Conservation (phyloP, 1,140 invertebrate genomes). For the Drosophila parvula region DNA sequence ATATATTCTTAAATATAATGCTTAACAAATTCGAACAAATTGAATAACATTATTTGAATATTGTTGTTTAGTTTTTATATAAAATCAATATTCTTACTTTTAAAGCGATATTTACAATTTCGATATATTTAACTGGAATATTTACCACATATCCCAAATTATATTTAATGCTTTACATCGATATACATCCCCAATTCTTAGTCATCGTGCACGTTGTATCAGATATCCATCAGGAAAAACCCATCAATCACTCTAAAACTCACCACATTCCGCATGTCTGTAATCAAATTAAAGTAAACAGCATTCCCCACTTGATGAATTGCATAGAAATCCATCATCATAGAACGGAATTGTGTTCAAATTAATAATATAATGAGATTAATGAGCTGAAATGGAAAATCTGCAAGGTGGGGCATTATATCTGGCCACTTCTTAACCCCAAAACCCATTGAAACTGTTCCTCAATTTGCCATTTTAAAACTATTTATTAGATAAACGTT, state of each 20-base stretch:
- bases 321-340: conserved; percentile 5
- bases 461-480: background rate
- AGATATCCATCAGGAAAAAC: background rate
- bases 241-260: background rate
- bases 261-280: conserved; percentile 10
- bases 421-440: too few species aligned
- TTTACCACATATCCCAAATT: background rate
- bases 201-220: background rate
- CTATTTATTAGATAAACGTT: background rate
- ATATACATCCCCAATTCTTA: too few species aligned
- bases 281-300: conserved; percentile 8
- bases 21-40: too few species aligned
- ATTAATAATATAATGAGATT: conserved; percentile 1
- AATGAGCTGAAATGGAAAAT: background rate
- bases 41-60: too few species aligned
- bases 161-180: background rate
- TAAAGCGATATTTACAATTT: background rate
- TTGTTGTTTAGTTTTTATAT: too few species aligned
- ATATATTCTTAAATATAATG: too few species aligned
- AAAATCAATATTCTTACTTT: background rate
- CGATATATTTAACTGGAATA: background rate
- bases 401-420: too few species aligned
- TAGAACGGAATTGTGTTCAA: background rate
- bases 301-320: background rate
- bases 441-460: background rate